Conservation (phyloP, 2,113 vertebrate species). For the Triplophysa dalaica region DNA sequence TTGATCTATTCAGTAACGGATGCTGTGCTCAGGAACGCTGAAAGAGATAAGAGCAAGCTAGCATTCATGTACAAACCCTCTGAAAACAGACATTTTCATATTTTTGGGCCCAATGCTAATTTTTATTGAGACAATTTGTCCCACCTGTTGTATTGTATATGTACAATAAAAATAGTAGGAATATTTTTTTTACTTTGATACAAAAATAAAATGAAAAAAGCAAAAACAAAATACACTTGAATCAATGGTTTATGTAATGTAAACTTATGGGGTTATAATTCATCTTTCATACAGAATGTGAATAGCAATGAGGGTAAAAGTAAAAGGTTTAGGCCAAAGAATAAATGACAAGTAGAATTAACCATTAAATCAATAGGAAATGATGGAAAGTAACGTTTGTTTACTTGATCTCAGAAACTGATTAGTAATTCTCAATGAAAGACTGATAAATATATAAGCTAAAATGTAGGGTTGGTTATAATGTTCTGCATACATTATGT, state of each 20-base stretch:
- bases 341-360: not conserved
- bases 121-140: constrained; percentile 30
- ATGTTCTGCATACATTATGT: constrained; percentile 6
- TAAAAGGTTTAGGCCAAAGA: not conserved
- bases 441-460: not conserved
- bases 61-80: constrained; percentile 40
- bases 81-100: constrained; percentile 30
- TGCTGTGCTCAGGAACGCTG: constrained; percentile 36
- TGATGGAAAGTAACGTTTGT: not conserved
- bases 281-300: not conserved
- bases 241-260: constrained; percentile 36
- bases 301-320: constrained; percentile 21
- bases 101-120: constrained; percentile 19
- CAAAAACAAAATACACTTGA: constrained; percentile 24
- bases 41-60: constrained; percentile 39
- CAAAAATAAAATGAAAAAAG: constrained; percentile 20
- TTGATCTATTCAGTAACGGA: constrained; percentile 28
- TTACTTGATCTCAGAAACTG: not conserved
- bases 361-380: not conserved
- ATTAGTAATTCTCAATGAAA: not conserved
- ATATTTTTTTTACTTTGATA: constrained; percentile 17
- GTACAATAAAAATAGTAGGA: constrained; percentile 41
- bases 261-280: constrained; percentile 1
- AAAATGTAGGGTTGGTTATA: not conserved
- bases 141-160: constrained; percentile 28